Conservation (phyloP, 2,888 invertebrate species). For the Silvanus unidentatus region DNA sequence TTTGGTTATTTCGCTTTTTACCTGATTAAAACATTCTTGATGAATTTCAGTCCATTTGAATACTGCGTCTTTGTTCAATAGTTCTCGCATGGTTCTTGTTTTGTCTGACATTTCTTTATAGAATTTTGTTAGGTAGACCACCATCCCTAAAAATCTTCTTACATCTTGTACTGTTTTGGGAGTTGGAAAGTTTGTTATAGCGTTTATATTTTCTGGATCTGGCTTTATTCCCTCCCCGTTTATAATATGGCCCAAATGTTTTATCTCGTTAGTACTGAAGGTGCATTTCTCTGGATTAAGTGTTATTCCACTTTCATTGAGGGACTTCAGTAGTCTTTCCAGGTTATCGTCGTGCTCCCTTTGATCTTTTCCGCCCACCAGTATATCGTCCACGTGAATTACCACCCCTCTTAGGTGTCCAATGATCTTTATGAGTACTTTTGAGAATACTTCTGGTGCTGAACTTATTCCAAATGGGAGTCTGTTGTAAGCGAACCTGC, state of each 20-base stretch:
- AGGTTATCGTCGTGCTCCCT: conserved; percentile 11
- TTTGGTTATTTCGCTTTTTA: conserved; percentile 15
- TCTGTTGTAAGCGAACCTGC: conserved; percentile 9
- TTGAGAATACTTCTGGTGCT: conserved; percentile 11
- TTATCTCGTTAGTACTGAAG: conserved; percentile 21
- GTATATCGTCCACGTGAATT: conserved; percentile 13
- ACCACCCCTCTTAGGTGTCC: conserved; percentile 5
- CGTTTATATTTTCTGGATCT: conserved; percentile 5
- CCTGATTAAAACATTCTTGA: conserved; percentile 15
- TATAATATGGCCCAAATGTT: conserved; percentile 28
- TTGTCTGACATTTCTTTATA: conserved; percentile 19
- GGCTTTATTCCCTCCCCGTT: conserved; percentile 13
- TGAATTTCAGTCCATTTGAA: conserved; percentile 11
- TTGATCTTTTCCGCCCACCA: conserved; percentile 8
- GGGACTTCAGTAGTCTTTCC: conserved; percentile 9
- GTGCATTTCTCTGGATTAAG: conserved; percentile 30
- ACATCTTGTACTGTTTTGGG: conserved; percentile 7
- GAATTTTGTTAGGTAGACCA: conserved; percentile 23
- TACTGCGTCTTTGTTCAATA: conserved; percentile 13
- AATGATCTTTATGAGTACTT: background rate
- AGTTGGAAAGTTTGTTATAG: background rate
- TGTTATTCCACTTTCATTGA: too few relatives aligned
- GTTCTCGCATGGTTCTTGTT: conserved; percentile 15
- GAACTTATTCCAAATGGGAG: conserved; percentile 12
- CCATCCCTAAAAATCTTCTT: conserved; percentile 18